Evolutionary conservation across 1,140 invertebrate genomes (phyloP), one percentile per base, ranked within the genome.

Genomic region (Drosophila setifemur): DNA sequence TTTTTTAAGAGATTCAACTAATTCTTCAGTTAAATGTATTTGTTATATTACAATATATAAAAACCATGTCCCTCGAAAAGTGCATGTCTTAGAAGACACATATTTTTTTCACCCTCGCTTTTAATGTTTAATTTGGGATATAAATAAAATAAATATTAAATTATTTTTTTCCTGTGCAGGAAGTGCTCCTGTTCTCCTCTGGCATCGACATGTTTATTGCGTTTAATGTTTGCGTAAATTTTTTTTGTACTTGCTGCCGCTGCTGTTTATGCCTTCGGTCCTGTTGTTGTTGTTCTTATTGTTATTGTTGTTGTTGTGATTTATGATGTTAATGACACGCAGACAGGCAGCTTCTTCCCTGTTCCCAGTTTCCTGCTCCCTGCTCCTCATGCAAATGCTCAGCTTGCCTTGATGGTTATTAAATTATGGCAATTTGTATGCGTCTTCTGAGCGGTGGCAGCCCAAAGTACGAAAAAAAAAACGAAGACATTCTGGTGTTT

Each of bases 371-470:
- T n/a, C n/a, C n/a, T n/a, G n/a, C n/a, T n/a, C n/a, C n/a, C 5
- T 16, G 28, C 57, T 47, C 7, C 28, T 23, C 48, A 42, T 49
- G 72, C 58, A 58, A 49, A 33, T 52, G 43, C 52, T 68, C 67
- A 66, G 61, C 48, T 66, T 66, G 75, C 53, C 63, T 81, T 87
- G 82, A 87, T 86, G 82, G 76, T 86, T 86, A 86, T 86, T 86
- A 86, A 86, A 86, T 86, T 86, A 86, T 82, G 82, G 82, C 82
- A 86, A 86, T 86, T 86, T 86, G 83, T 87, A 85, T 76, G 77
- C 71, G 73, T 69, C 81, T 67, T 47, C 60, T 58, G 58, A 42
- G 23, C n/a, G 25, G 16, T 26, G 23, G 42, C 6, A 14, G 8
- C 6, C 33, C 7, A 25, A 19, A 21, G 0, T 8, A n/a, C 16